Percentiles rank a stretch among this genome's conserved stretches.
Evolutionary conservation across 2,888 invertebrate genomes (phyloP).

Genomic region (Danaus chrysippus): DNA sequence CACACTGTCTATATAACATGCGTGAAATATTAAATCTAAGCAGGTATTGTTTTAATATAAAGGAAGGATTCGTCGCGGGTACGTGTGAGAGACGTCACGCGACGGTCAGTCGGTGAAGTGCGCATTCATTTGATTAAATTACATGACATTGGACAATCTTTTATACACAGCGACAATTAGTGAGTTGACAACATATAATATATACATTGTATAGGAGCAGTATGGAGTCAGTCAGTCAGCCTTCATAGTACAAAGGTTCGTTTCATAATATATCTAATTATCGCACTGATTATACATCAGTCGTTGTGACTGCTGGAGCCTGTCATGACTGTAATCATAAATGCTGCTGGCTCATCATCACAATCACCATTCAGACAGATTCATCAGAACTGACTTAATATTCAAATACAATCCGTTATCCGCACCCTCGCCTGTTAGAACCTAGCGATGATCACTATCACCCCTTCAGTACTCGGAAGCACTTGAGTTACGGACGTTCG

Average conservation of each 20-base stretch:
- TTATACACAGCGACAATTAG: neutral
- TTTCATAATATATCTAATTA: conserved; percentile 20
- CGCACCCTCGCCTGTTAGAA: neutral
- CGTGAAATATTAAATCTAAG: no score
- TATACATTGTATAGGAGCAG: neutral
- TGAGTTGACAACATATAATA: neutral
- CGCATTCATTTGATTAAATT: conserved; percentile 16
- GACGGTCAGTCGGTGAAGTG: neutral
- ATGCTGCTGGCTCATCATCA: neutral
- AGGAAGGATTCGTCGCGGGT: no score
- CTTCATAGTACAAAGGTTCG: conserved; percentile 13
- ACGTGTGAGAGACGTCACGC: neutral
- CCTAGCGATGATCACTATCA: no score
- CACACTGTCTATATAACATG: no score
- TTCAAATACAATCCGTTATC: no score
- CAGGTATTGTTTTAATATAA: no score
- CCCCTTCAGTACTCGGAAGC: no score
- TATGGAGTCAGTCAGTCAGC: conserved; percentile 2
- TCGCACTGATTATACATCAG: conserved; percentile 14
- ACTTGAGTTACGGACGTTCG: no score
- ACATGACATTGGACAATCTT: conserved; percentile 12
- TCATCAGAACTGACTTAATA: no score
- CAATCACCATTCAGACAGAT: neutral
- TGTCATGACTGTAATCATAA: conserved; percentile 7
- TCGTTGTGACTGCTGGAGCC: conserved; percentile 11